A percentile compares a stretch with the other conserved stretches of the same genome.
Evolutionary conservation across 37 sponge, comb jelly and placozoan genomes (phyloP).

Genomic region (Bolinopsis microptera): DNA sequence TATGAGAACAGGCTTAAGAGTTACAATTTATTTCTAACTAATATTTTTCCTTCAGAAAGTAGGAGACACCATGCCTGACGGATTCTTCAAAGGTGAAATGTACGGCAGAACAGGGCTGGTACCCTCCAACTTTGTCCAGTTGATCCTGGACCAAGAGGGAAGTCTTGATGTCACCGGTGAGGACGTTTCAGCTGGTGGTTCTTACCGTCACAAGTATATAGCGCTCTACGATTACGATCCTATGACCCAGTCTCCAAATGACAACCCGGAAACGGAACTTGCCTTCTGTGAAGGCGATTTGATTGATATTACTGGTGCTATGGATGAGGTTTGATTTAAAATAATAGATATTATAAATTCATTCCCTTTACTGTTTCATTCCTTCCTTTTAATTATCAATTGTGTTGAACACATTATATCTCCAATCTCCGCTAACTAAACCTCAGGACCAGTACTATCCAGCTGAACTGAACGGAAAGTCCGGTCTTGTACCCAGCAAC

Average conservation of each 20-base stretch:
- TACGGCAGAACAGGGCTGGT: conserved; percentile 61
- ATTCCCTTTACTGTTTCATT: background rate
- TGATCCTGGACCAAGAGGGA: conserved; percentile 33
- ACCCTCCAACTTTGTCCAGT: conserved; percentile 62
- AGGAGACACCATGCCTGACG: conserved; percentile 62
- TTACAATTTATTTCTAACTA: no score
- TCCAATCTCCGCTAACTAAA: background rate
- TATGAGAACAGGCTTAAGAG: no score
- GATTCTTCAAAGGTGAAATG: conserved; percentile 62
- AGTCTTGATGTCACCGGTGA: conserved; percentile 4
- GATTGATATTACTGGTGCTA: conserved; percentile 33
- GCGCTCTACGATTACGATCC: conserved; percentile 62
- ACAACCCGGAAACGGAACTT: conserved; percentile 62
- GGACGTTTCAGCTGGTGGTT: background rate
- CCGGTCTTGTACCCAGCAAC: conserved; percentile 54
- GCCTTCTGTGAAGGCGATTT: conserved; percentile 44
- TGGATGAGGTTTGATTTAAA: conserved; percentile 31
- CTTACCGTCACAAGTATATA: conserved; percentile 2
- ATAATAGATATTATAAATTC: background rate
- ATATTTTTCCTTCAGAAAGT: conserved; percentile 58
- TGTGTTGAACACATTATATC: no score
- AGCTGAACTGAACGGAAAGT: conserved; percentile 9
- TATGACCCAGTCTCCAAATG: conserved; percentile 19
- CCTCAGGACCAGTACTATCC: conserved; percentile 57
- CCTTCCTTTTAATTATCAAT: background rate